Base-by-base conservation (phyloP, 1,140 invertebrate species). In the Lysiphlebus fabarum region DNA sequence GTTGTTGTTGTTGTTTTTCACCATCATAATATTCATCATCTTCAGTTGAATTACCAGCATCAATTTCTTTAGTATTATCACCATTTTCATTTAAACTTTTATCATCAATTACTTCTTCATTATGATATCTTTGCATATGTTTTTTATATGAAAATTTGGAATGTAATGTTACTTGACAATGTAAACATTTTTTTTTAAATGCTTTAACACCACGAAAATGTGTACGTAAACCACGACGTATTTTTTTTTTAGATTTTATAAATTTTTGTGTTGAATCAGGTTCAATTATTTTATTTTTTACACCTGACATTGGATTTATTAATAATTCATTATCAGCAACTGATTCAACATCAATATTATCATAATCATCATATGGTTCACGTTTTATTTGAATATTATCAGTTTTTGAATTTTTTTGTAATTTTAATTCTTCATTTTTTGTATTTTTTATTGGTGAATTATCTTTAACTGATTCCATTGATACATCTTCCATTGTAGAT, bases 111-210 rank as follows among this genome's bases (percentile, higher is more conserved):
- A n/a, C n/a, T n/a, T n/a, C 37, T 45, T 6, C 5, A 9, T 41
- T 34, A 14, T 62, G 10, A n/a, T 41, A 45, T 34, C 62, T 26
- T 6, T 51, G 44, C 17, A 53, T 12, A 36, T 60, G 49, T 6
- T 44, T 38, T 59, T 43, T 54, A 40, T 38, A 49, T 26, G 7
- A 40, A 9, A 8, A 41, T 57, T 56, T 33, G 17, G 14, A 50
- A 47, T 60, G n/a, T 50, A 48, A 36, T 10, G 7, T 48, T 42
- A 53, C 9, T 57, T 34, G 26, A 38, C 78, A 80, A 38, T 75
- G 57, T 0, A 44, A 34, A 43, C 77, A 80, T 6, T 75, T 76
- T 42, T 74, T 70, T 42, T 74, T 77, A 54, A 67, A 78, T 4
- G 67, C 54, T 8, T 69, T 68, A 6, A 66, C 49, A 4, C 74